These are phyloP conservation scores for Regulus satrapa DNA, from an alignment of 2,113 vertebrate genomes.

Conservation along the genomic window DNA sequence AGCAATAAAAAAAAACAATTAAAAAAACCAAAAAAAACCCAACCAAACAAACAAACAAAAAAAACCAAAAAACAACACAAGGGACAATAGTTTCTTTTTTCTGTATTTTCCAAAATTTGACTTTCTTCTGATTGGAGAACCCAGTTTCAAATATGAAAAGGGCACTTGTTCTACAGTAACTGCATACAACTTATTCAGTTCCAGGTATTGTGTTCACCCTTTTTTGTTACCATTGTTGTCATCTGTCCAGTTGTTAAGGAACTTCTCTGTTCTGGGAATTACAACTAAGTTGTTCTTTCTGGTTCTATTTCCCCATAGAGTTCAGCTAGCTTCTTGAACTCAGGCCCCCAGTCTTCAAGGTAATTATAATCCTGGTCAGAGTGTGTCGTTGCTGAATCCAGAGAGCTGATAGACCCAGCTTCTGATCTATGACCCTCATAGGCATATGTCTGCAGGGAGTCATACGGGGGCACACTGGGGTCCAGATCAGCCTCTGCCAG, in stretches of 20 bases:
- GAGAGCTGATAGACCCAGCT: slow-evolving; percentile 89
- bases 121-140: slow-evolving; percentile 76
- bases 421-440: slow-evolving; percentile 92
- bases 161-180: slow-evolving; percentile 83
- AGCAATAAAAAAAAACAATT: slow-evolving; percentile 95
- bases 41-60: no score
- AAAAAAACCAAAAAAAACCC: no score
- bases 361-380: slow-evolving; percentile 87
- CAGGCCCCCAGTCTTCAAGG: slow-evolving; percentile 89
- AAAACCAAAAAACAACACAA: slow-evolving; percentile 98
- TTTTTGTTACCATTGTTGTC: slow-evolving; percentile 56
- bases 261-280: slow-evolving; percentile 58
- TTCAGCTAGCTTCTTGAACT: slow-evolving; percentile 94
- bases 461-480: slow-evolving; percentile 88
- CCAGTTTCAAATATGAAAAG: slow-evolving; percentile 81
- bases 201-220: slow-evolving; percentile 63
- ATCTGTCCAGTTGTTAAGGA: slow-evolving; percentile 57
- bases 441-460: slow-evolving; percentile 96
- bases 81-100: slow-evolving; percentile 82
- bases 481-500: slow-evolving; percentile 91
- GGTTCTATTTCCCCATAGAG: slow-evolving; percentile 88
- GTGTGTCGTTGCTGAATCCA: slow-evolving; percentile 84
- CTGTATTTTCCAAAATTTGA: slow-evolving; percentile 77
- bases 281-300: slow-evolving; percentile 80
- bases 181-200: slow-evolving; percentile 76